phyloP scores from a whole-genome alignment of 2,797 vertebrate species.

The Pyrocephalus nanus region DNA sequence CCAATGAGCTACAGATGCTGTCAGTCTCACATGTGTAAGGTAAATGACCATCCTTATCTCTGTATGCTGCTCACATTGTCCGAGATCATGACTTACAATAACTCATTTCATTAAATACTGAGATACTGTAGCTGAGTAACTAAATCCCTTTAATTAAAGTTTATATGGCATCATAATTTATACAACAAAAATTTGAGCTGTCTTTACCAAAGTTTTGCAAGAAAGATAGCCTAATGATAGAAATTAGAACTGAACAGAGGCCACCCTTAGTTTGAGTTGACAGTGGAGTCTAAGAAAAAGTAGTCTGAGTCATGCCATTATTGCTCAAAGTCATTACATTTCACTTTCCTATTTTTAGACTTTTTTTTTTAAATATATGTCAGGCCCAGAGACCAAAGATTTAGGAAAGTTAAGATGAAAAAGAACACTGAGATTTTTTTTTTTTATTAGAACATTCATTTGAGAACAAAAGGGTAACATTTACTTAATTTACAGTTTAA shows the following conservation, averaged over 20 bases:
- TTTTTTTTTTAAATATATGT: constrained; percentile 13
- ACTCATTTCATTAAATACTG: not conserved
- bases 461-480: not conserved
- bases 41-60: not conserved
- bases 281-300: constrained; percentile 36
- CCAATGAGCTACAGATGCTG: not conserved
- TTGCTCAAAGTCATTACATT: constrained; percentile 52
- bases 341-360: constrained; percentile 49
- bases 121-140: not conserved
- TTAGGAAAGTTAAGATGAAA: not conserved
- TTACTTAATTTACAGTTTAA: not conserved
- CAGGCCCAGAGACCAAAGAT: not conserved
- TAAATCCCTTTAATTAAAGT: not conserved
- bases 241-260: constrained; percentile 50
- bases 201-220: constrained; percentile 22
- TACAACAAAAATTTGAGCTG: constrained; percentile 14
- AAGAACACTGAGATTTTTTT: not conserved
- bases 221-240: constrained; percentile 28
- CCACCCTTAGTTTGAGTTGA: constrained; percentile 7
- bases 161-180: not conserved
- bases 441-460: not conserved
- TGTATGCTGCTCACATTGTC: not conserved
- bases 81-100: not conserved
- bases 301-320: constrained; percentile 44
- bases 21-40: not conserved